These are phyloP conservation scores for Cyphomyrus discorhynchus DNA, from an alignment of 2,113 vertebrate genomes.

Conservation along the genomic window DNA sequence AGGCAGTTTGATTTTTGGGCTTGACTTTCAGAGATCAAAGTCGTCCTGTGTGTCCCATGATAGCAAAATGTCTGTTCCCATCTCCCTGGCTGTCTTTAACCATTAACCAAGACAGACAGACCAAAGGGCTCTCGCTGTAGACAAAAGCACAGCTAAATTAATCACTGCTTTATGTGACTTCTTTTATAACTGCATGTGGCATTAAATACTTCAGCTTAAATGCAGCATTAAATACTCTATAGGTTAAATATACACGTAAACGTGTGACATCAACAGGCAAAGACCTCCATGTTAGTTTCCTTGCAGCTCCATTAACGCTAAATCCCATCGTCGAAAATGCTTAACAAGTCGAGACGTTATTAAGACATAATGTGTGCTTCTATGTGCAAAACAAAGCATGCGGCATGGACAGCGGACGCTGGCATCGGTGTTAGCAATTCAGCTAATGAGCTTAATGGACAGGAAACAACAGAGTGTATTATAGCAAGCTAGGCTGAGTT, in stretches of 20 bases:
- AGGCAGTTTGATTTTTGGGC: conserved; percentile 12
- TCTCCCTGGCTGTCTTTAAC: background rate
- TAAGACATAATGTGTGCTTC: background rate
- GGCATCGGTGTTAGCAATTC: background rate
- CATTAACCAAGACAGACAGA: background rate
- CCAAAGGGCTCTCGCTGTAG: conserved; percentile 12
- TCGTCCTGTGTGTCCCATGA: conserved; percentile 12
- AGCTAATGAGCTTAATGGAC: conserved; percentile 11
- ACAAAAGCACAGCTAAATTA: background rate
- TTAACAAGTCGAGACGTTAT: background rate
- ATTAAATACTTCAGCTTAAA: background rate
- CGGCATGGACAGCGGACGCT: background rate
- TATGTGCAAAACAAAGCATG: background rate
- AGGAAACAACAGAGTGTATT: conserved; percentile 21
- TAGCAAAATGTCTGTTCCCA: background rate
- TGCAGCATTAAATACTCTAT: background rate
- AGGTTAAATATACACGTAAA: background rate
- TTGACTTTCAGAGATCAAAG: conserved; percentile 21
- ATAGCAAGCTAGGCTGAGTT: conserved; percentile 27
- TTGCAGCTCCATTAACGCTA: background rate
- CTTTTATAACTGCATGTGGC: background rate
- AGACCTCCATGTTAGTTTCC: background rate
- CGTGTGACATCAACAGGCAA: background rate
- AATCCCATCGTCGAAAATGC: background rate
- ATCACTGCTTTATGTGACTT: background rate